These are phyloP conservation scores for Leptopilina drosophilae DNA, from an alignment of 2,888 invertebrate genomes.

Conservation along the genomic window DNA sequence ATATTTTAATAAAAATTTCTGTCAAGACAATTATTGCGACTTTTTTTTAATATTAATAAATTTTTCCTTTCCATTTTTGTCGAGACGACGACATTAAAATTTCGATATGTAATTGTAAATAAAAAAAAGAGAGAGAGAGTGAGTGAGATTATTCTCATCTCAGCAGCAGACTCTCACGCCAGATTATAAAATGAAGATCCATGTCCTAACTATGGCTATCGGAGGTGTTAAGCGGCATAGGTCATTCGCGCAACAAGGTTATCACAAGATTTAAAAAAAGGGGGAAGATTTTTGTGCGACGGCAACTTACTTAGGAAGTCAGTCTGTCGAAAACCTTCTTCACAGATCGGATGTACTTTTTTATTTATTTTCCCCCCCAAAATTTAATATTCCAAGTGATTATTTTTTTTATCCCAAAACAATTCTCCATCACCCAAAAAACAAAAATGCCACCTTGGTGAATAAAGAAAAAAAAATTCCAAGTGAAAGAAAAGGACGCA, in stretches of 20 bases:
- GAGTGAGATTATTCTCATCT: neutral
- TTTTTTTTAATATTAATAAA: no score
- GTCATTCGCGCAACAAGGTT: constrained; percentile 70
- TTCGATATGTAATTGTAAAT: no score
- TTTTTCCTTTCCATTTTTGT: no score
- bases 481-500: no score
- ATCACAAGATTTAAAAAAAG: constrained; percentile 63
- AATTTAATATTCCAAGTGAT: neutral
- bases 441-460: neutral
- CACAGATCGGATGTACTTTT: constrained; percentile 48
- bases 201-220: constrained; percentile 51
- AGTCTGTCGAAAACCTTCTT: constrained; percentile 65
- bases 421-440: neutral
- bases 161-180: constrained; percentile 29
- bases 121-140: no score
- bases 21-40: no score
- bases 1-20: no score
- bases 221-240: constrained; percentile 66
- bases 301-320: constrained; percentile 60
- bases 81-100: no score
- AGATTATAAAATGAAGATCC: constrained; percentile 40
- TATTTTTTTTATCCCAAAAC: neutral
- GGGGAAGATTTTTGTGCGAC: constrained; percentile 67
- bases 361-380: neutral
- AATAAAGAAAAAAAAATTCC: no score